Base-by-base conservation (phyloP, 2,888 invertebrate species). In the Nowickia ferox region DNA sequence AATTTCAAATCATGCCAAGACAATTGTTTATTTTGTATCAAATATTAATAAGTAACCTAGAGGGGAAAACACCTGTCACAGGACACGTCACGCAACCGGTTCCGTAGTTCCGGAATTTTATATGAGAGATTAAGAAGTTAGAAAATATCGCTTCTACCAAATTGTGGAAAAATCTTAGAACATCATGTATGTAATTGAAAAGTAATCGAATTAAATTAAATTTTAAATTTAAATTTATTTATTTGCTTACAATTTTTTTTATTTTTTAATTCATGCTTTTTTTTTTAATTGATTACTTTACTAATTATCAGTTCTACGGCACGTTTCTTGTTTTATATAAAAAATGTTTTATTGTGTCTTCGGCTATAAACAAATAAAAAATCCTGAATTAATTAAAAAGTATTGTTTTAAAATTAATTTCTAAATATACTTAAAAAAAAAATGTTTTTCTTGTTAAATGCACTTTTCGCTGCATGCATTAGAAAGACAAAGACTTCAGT, bases 351-450 rank as follows among this genome's bases (percentile, higher is more conserved):
- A 61, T 74, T 74, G 38, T 51, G 19, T 51, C 15, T 51, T 22
- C 40, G 15, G 2, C n/a, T n/a, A 42, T 48, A 63, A 13, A 51
- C 51, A 51, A 74, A 48, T 9, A 22, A 61, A 30, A 61, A 69
- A 69, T 69, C 53, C 69, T 61, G 51, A 51, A 74, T 22, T 15
- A 38, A 63, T 74, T 74, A 69, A 38, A 69, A 42, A 8, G 19
- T 42, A 71, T 74, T 51, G 61, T 74, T 74, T 51, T 38, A 48
- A 48, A 53, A 51, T 17, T 61, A 51, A 59, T 61, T 48, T 59
- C 38, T 74, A 61, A 61, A 74, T 48, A 61, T 74, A 74, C n/a
- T 42, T 42, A 8, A 19, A 17, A 15, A 30, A 22, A 19, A 4
- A 30, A 0, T 30, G 2, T 30, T 30, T 19, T 15, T 65, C 30